Evolutionary conservation across 1,140 invertebrate species (phyloP), one percentile per base, ranked within the genome.

Genomic region (Drosophila ironensis): DNA sequence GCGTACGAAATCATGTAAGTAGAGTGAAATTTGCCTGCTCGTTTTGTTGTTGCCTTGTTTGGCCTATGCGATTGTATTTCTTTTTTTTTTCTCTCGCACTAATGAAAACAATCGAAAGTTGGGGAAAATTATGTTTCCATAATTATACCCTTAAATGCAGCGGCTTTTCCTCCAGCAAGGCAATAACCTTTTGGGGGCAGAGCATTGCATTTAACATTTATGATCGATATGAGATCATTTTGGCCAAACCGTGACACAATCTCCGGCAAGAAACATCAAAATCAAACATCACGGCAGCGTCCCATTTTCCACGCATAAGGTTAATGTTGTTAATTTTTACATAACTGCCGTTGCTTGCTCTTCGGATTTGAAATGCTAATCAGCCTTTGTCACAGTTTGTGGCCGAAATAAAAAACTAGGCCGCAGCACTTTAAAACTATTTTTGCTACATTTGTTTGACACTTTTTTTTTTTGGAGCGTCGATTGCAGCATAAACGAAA

Each of bases 401-500:
- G 33, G 22, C 60, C 24, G n/a, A n/a, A n/a, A n/a, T n/a, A n/a
- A 27, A 14, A 66, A 67, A 56, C 35, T 69, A 44, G 25, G 44
- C 22, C 51, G 57, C n/a, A 16, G 47, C 17, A 54, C 17, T 9
- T 20, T 16, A 52, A 56, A 56, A 48, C 37, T 11, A 52, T 19
- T 64, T 61, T 66, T 45, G 48, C 40, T 22, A 67, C 42, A 67
- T 69, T 51, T 37, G 47, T 54, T 68, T 61, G 68, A 68, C 53
- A 77, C 52, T 66, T 66, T 61, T 50, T 20, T 66, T 66, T 61
- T 50, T 20, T 22, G 40, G 28, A n/a, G n/a, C n/a, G n/a, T n/a
- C n/a, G 42, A 71, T 81, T 81, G 72, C 78, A 78, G 59, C 78
- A 77, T 74, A 84, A 84, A 84, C 66, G 78, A 84, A 84, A 84